Conservation (phyloP, 1,140 invertebrate genomes). For the Bombus fervidus region DNA sequence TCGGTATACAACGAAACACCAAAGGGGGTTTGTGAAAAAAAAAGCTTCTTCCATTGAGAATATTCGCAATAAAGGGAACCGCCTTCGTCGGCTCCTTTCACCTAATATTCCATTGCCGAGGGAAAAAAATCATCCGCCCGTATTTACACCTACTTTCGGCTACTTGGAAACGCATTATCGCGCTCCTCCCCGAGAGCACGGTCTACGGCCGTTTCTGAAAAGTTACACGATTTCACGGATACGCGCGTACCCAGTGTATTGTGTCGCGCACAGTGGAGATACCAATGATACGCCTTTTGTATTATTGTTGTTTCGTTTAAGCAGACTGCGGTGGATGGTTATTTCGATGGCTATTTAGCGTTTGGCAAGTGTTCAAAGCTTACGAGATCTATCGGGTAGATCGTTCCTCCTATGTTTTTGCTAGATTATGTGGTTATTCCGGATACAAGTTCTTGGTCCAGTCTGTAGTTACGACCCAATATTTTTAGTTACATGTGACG, state of each 20-base stretch:
- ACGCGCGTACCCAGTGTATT: slow-evolving; percentile 15
- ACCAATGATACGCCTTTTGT: background rate
- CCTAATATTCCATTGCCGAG: slow-evolving; percentile 64
- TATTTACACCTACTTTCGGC: slow-evolving; percentile 78
- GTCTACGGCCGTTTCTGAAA: slow-evolving; percentile 39
- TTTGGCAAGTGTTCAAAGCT: background rate
- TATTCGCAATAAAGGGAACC: slow-evolving; percentile 77
- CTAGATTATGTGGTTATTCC: no score
- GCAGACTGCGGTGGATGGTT: background rate
- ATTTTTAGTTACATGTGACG: no score
- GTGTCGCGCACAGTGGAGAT: background rate
- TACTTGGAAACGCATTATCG: slow-evolving; percentile 77
- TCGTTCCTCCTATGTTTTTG: background rate
- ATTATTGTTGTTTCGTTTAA: background rate
- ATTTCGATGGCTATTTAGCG: background rate
- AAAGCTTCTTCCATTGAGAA: slow-evolving; percentile 78
- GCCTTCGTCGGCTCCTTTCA: slow-evolving; percentile 76
- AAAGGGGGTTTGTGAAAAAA: slow-evolving; percentile 73
- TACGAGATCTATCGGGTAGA: background rate
- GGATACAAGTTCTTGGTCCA: no score
- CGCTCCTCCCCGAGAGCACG: slow-evolving; percentile 57
- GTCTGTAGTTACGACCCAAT: no score
- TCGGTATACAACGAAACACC: slow-evolving; percentile 17
- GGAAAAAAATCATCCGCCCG: slow-evolving; percentile 62
- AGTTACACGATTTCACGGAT: slow-evolving; percentile 45